Evolutionary conservation across 2,888 invertebrate genomes (phyloP).

Genomic region (Phytoseiulus persimilis): DNA sequence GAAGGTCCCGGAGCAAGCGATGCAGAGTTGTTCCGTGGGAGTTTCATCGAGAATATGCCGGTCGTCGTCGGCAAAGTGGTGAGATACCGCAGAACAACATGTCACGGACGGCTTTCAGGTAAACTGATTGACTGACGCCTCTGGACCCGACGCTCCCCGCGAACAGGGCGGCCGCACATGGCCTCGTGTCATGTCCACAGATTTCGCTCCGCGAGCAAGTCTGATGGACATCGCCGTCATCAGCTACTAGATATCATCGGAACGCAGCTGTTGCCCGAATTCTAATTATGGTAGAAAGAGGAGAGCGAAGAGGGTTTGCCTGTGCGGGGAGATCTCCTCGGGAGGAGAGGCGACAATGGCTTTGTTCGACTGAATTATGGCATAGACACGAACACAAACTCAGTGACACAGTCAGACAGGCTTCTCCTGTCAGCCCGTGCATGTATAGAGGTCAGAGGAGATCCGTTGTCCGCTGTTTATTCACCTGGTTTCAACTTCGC

Average conservation of each 20-base stretch:
- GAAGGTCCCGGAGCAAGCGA: too few relatives aligned
- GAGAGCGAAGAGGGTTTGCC: neutral
- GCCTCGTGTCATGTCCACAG: neutral
- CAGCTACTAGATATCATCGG: neutral
- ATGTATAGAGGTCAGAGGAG: neutral
- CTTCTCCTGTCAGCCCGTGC: neutral
- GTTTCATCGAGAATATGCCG: too few relatives aligned
- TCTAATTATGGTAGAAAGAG: neutral
- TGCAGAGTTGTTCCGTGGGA: too few relatives aligned
- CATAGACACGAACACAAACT: neutral
- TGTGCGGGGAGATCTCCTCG: neutral
- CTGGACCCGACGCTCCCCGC: neutral
- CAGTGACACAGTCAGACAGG: neutral
- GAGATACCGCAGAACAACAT: neutral
- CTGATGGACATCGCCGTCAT: slow-evolving; percentile 5
- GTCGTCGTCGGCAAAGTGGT: neutral
- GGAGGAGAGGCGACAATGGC: neutral
- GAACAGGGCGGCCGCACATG: neutral
- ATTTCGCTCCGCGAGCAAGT: neutral
- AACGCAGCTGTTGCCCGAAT: neutral
- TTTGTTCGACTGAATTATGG: neutral
- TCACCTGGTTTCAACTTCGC: neutral
- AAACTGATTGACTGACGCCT: neutral
- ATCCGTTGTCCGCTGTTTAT: neutral
- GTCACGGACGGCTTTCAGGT: neutral